These are phyloP conservation scores for Macrotrachela quadricornifera DNA, from an alignment of 1,140 invertebrate genomes.

Conservation along the genomic window DNA sequence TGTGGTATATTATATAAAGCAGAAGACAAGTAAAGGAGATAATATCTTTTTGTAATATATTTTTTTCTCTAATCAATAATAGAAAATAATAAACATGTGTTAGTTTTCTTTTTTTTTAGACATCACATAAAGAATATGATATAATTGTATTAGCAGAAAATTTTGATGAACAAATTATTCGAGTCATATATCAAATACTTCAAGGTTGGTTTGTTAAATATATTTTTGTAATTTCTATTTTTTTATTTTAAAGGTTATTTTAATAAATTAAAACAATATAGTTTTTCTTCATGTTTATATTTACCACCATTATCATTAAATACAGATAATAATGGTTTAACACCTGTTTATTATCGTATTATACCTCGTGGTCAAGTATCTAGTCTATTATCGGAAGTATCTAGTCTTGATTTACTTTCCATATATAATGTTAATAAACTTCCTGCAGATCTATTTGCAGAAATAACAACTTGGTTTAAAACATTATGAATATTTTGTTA, in stretches of 20 bases:
- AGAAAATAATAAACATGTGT: conserved; percentile 16
- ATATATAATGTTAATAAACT: too few species aligned
- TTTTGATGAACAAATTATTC: conserved; percentile 23
- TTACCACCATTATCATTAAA: conserved; percentile 17
- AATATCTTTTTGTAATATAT: too few species aligned
- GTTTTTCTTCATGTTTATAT: conserved; percentile 25
- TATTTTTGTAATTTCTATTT: neutral
- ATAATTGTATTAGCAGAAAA: conserved; percentile 23
- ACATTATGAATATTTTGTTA: too few species aligned
- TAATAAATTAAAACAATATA: conserved; percentile 23
- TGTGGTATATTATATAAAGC: too few species aligned
- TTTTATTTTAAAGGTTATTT: conserved; percentile 21
- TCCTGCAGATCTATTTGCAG: too few species aligned
- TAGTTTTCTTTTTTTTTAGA: conserved; percentile 14
- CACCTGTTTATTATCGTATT: neutral
- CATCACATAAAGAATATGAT: conserved; percentile 31
- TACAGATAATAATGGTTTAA: neutral
- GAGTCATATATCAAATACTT: conserved; percentile 23
- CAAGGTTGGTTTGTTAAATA: conserved; percentile 15
- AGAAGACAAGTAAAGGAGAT: too few species aligned
- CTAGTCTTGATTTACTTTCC: neutral
- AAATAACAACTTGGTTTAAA: too few species aligned
- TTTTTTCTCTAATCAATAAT: conserved; percentile 11
- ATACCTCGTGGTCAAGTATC: conserved; percentile 1
- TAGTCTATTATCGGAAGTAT: neutral